Percentiles rank a stretch among this genome's conserved stretches.
phyloP scores from a whole-genome alignment of 2,797 vertebrate genomes.

The Crocodylus rhombifer region DNA sequence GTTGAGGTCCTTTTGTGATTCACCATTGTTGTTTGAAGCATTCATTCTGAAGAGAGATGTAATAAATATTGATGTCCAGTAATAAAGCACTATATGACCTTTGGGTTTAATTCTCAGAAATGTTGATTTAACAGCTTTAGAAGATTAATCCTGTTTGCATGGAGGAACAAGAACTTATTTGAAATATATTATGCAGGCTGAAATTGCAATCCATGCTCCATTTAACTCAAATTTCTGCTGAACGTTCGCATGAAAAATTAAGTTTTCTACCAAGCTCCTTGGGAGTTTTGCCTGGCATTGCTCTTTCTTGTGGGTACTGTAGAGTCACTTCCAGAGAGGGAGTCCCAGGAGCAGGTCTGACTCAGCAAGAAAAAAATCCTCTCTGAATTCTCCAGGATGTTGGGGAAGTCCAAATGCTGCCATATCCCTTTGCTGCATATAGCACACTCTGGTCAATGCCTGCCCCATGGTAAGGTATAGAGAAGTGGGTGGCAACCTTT shows the following conservation, averaged over 20 bases:
- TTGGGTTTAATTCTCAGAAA: neutral
- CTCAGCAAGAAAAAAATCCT: neutral
- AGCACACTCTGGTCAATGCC: neutral
- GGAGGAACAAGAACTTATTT: neutral
- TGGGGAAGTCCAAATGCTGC: neutral
- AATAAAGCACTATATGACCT: neutral
- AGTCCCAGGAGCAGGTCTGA: neutral
- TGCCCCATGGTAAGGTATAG: neutral
- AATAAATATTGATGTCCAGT: neutral
- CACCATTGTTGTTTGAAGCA: neutral
- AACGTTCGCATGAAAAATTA: neutral
- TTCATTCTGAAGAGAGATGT: neutral
- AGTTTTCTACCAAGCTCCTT: neutral
- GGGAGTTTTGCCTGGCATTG: neutral
- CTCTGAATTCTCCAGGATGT: neutral
- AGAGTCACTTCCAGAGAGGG: neutral
- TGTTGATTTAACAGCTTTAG: neutral
- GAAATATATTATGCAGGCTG: neutral
- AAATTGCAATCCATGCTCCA: neutral
- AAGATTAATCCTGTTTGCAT: conserved; percentile 10
- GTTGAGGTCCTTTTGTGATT: neutral
- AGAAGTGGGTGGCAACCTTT: no score
- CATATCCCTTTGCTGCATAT: neutral
- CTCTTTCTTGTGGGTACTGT: neutral
- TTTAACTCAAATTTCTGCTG: conserved; percentile 12